Conservation (phyloP, 2,113 vertebrate species). For the Psettodes erumei region DNA sequence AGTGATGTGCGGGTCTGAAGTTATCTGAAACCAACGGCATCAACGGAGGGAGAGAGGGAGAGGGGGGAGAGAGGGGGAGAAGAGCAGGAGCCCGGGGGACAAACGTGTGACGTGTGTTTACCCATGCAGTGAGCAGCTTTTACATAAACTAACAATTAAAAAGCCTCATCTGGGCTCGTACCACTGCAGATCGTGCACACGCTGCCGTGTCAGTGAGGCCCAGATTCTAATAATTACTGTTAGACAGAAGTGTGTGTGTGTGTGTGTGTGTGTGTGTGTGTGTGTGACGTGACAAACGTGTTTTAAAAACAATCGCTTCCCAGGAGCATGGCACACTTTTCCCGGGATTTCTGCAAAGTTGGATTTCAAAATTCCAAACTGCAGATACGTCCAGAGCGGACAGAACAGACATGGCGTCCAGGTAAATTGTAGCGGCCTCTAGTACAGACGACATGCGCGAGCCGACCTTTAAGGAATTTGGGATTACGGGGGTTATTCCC, state of each 20-base stretch:
- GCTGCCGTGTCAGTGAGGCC: slow-evolving; percentile 32
- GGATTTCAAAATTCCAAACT: neutral
- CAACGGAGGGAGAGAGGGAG: slow-evolving; percentile 29
- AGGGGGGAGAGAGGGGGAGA: neutral
- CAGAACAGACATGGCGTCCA: too few species aligned
- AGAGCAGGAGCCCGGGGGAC: slow-evolving; percentile 44
- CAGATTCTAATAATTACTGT: slow-evolving; percentile 28
- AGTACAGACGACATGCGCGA: too few species aligned
- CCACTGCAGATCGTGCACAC: slow-evolving; percentile 52
- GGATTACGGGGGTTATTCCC: too few species aligned
- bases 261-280: neutral
- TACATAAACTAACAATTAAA: slow-evolving; percentile 76
- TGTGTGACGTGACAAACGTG: neutral
- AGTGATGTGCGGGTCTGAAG: slow-evolving; percentile 49
- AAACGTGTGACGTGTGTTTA: slow-evolving; percentile 62
- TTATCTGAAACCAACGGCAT: slow-evolving; percentile 59
- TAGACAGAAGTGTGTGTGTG: neutral
- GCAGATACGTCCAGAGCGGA: too few species aligned
- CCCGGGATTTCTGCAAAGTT: neutral
- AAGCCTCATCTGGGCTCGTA: slow-evolving; percentile 60
- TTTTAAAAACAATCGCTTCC: neutral
- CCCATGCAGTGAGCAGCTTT: slow-evolving; percentile 57
- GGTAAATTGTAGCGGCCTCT: too few species aligned
- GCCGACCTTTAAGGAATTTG: too few species aligned
- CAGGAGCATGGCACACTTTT: neutral